Evolutionary conservation across 1,140 invertebrate species (phyloP).

Genomic region (Brachionus angularis): DNA sequence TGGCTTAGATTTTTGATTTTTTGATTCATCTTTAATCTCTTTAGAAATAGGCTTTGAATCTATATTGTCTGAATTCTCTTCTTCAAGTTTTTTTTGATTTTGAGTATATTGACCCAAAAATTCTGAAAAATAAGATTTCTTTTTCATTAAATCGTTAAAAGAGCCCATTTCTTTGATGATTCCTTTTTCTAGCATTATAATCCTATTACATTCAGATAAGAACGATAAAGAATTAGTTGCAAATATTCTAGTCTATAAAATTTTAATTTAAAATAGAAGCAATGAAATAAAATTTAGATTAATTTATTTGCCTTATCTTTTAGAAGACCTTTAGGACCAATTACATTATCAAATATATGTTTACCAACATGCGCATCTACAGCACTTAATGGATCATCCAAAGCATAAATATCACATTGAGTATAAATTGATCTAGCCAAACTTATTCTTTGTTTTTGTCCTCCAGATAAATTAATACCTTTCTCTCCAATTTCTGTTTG

Average conservation of each 20-base stretch:
- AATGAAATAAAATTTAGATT: too few species aligned
- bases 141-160: constrained; percentile 30
- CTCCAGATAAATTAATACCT: constrained; percentile 53
- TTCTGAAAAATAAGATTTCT: background rate
- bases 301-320: too few species aligned
- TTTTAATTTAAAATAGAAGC: too few species aligned
- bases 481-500: constrained; percentile 47
- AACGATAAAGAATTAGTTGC: constrained; percentile 43
- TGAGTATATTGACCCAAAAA: constrained; percentile 7
- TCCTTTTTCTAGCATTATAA: constrained; percentile 44
- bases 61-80: background rate
- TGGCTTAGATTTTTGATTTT: background rate
- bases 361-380: constrained; percentile 60
- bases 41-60: background rate
- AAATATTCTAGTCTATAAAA: constrained; percentile 44
- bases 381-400: constrained; percentile 62
- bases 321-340: constrained; percentile 53
- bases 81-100: constrained; percentile 3
- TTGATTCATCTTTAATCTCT: background rate
- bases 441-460: constrained; percentile 52
- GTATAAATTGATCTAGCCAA: constrained; percentile 51
- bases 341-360: constrained; percentile 55
- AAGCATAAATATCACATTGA: constrained; percentile 58
- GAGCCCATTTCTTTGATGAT: constrained; percentile 28
- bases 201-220: constrained; percentile 43